A percentile compares a stretch with the other conserved stretches of the same genome.
These are phyloP conservation scores for Apis mellifera DNA, from an alignment of 1,140 invertebrate genomes.

Conservation along the genomic window Amel_HAv3.1 CM009936.2:16395501-16396000, in stretches of 20 bases:
- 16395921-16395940: constrained; percentile 24
- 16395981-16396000: too few relatives aligned
- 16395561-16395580: too few relatives aligned
- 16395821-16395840: constrained; percentile 16
- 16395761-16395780: constrained; percentile 73
- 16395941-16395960: not conserved
- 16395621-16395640: constrained; percentile 43
- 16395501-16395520: too few relatives aligned
- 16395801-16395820: constrained; percentile 40
- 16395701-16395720: constrained; percentile 54
- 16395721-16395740: constrained; percentile 66
- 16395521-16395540: too few relatives aligned
- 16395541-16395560: too few relatives aligned
- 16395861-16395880: not conserved
- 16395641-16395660: constrained; percentile 51
- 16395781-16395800: constrained; percentile 37
- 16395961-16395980: not conserved
- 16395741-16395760: constrained; percentile 75
- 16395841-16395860: constrained; percentile 45
- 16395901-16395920: constrained; percentile 32
- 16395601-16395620: constrained; percentile 14
- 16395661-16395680: constrained; percentile 71
- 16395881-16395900: not conserved
- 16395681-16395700: constrained; percentile 68
- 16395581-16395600: not conserved